Evolutionary conservation across 1,140 invertebrate species (phyloP).

Genomic region (Drosophila carrolli): DNA sequence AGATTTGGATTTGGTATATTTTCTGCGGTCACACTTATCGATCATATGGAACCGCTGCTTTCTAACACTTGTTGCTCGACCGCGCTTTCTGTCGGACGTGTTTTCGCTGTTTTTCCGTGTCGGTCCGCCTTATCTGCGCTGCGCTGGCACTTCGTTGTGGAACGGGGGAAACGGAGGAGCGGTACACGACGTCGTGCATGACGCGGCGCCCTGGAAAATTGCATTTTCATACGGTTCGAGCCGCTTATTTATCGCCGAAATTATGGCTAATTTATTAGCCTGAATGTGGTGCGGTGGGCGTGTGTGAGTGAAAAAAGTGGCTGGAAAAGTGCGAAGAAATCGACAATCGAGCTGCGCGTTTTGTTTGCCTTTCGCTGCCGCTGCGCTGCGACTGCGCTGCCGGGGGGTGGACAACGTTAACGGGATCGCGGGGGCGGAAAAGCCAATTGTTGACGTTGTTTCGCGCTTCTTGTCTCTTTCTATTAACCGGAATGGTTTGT

Average conservation of each 20-base stretch:
- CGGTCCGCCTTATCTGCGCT: slow-evolving; percentile 44
- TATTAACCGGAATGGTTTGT: slow-evolving; percentile 62
- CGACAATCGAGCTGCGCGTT: slow-evolving; percentile 48
- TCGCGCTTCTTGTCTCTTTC: slow-evolving; percentile 37
- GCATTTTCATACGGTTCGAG: slow-evolving; percentile 40
- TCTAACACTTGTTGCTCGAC: slow-evolving; percentile 31
- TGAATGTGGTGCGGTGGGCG: slow-evolving; percentile 23
- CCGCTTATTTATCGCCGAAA: slow-evolving; percentile 40
- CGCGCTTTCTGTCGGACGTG: slow-evolving; percentile 27
- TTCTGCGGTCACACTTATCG: not conserved
- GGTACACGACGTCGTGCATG: slow-evolving; percentile 19
- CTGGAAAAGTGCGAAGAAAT: slow-evolving; percentile 63
- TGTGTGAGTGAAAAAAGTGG: slow-evolving; percentile 9
- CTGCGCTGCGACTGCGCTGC: slow-evolving; percentile 26
- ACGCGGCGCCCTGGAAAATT: slow-evolving; percentile 49
- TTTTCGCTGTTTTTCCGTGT: slow-evolving; percentile 26
- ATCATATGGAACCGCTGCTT: slow-evolving; percentile 5
- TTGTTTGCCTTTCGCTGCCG: slow-evolving; percentile 51
- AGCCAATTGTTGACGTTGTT: slow-evolving; percentile 46
- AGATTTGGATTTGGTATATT: not conserved
- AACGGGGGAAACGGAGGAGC: slow-evolving; percentile 24
- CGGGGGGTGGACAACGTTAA: slow-evolving; percentile 13
- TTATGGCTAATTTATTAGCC: slow-evolving; percentile 41
- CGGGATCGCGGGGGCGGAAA: slow-evolving; percentile 33
- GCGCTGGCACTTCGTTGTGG: slow-evolving; percentile 42